Evolutionary conservation across 1,140 invertebrate species (phyloP), one percentile per base, ranked within the genome.

Genomic region (Micrasema minimum): DNA sequence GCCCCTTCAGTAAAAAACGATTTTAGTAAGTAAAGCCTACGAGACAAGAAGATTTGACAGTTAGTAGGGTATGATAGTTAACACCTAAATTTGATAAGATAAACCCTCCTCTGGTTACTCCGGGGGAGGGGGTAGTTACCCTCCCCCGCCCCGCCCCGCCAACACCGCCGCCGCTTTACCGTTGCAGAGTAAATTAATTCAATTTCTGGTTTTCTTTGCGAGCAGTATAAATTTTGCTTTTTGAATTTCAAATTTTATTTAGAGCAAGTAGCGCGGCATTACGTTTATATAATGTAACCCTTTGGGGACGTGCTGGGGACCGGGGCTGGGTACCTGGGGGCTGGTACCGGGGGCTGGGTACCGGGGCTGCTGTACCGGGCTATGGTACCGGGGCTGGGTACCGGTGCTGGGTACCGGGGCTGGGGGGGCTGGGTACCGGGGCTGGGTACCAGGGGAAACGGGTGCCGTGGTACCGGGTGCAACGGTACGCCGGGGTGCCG

Each of bases 211-310:
- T 74, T 74, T 74, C 69, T 74, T 74, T 71, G 72, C 57, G 59
- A 64, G 46, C 55, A 69, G 69, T 68, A 71, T 71, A 71, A 74
- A 74, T 74, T 74, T 71, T 74, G 69, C 72, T 74, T 74, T 74
- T 74, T 74, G 72, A 74, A 74, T 74, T 74, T 71, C 68, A 71
- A 74, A 74, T 71, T 71, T 71, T 74, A 74, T 74, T 71, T 68
- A 71, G 59, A 74, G 72, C 69, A 68, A 71, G 69, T 71, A 74
- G 68, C 62, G 67, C 61, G 62, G 37, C 20, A 59, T 59, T 38
- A 57, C 53, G 23, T 35, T 35, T 57, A 22, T 59, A 31, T 31
- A 31, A 31, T 31, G 26, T 7, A 64, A 64, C 59, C 59, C 59
- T 64, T 64, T 46, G 59, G 22, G 59, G 43, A 12, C 59, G 59